These are phyloP conservation scores for Pinctada fucata DNA, from an alignment of 2,888 invertebrate species.

Conservation along the genomic window DNA sequence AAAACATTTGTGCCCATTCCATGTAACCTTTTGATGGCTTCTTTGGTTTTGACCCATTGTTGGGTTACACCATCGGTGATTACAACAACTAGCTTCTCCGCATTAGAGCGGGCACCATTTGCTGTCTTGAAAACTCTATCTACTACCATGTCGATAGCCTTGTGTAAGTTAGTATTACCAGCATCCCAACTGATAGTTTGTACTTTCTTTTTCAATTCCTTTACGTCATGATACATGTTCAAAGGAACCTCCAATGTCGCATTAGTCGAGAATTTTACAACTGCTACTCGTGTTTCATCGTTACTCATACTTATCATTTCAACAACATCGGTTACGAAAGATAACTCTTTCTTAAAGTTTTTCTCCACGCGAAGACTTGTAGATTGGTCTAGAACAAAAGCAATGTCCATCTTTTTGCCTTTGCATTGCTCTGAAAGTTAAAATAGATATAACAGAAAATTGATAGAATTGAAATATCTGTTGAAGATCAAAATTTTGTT, in stretches of 20 bases:
- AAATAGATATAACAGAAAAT: neutral
- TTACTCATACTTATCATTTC: neutral
- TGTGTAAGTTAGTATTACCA: constrained; percentile 26
- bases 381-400: constrained; percentile 32
- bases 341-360: constrained; percentile 27
- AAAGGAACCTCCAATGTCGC: constrained; percentile 23
- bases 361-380: constrained; percentile 6
- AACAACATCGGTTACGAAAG: constrained; percentile 23
- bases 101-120: neutral
- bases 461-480: too few species aligned
- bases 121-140: neutral
- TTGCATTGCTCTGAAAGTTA: neutral
- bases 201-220: constrained; percentile 6
- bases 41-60: constrained; percentile 9
- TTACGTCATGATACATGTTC: constrained; percentile 10
- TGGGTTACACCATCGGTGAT: constrained; percentile 28
- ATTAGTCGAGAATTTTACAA: constrained; percentile 25
- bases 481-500: too few species aligned
- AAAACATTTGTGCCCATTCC: constrained; percentile 18
- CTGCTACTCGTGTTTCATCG: constrained; percentile 14
- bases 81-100: constrained; percentile 13
- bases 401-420: constrained; percentile 19
- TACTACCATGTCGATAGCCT: constrained; percentile 19
- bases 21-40: constrained; percentile 18
- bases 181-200: constrained; percentile 11